phyloP scores from a whole-genome alignment of 2,888 invertebrate species.

The Chloroclysta siterata region DNA sequence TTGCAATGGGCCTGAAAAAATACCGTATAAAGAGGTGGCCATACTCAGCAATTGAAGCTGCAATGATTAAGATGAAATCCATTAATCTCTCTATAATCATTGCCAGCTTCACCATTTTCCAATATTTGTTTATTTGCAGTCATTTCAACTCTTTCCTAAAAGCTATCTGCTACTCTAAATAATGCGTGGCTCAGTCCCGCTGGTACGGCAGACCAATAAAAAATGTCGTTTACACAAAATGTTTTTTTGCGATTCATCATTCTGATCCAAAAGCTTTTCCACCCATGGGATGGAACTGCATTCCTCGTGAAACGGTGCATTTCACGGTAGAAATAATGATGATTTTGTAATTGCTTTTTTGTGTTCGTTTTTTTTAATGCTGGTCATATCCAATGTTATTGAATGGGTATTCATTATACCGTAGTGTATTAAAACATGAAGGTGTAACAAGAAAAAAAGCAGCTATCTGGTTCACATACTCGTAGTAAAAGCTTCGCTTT shows the following conservation, averaged over 20 bases:
- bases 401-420: too few species aligned
- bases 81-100: background rate
- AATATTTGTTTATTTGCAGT: background rate
- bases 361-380: too few species aligned
- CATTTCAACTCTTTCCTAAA: background rate
- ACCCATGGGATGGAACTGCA: constrained; percentile 39
- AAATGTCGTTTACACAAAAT: constrained; percentile 9
- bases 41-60: background rate
- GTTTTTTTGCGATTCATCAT: constrained; percentile 51
- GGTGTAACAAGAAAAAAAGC: too few species aligned
- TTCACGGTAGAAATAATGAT: constrained; percentile 39
- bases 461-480: too few species aligned
- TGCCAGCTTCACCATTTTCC: background rate
- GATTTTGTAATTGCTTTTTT: constrained; percentile 21
- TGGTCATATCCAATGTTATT: too few species aligned
- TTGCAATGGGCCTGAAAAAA: too few species aligned
- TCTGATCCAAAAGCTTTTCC: constrained; percentile 42
- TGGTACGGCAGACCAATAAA: background rate
- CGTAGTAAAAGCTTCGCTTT: too few species aligned
- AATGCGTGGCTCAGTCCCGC: background rate
- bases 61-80: background rate
- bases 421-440: too few species aligned
- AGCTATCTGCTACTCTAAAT: background rate
- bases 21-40: too few species aligned
- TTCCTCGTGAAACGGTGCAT: constrained; percentile 41